phyloP scores from a whole-genome alignment of 1,140 invertebrate genomes.

The Pachyrhynchus sulphureomaculatus region DNA sequence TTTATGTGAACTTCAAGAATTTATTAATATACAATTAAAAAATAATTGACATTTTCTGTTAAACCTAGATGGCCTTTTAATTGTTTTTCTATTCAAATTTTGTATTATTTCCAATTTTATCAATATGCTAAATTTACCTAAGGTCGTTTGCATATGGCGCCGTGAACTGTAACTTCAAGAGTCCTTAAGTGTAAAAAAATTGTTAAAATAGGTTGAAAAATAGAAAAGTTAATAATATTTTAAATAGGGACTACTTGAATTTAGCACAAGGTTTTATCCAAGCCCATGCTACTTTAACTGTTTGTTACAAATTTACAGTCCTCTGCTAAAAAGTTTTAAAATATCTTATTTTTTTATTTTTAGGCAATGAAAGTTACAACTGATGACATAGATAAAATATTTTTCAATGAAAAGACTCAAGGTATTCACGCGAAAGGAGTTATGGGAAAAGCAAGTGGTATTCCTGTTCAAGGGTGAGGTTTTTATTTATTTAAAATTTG shows the following conservation, averaged over 20 bases:
- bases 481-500: constrained; percentile 29
- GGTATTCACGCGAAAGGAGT: constrained; percentile 56
- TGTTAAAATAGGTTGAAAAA: not conserved
- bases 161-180: no score
- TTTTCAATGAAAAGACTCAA: constrained; percentile 56
- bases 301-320: not conserved
- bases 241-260: not conserved
- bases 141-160: no score
- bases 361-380: constrained; percentile 51
- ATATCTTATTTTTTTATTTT: constrained; percentile 16
- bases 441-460: constrained; percentile 40
- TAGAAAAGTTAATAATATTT: not conserved
- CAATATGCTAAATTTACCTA: no score
- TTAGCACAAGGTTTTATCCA: not conserved
- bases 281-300: not conserved
- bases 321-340: not conserved
- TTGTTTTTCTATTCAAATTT: no score
- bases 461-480: constrained; percentile 15
- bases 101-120: no score
- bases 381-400: constrained; percentile 60
- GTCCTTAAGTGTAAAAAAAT: no score
- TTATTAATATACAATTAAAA: no score
- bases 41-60: no score
- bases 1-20: no score
- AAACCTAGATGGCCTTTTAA: no score